Base-by-base conservation (phyloP, 2,888 invertebrate species). In the Pinctada fucata region DNA sequence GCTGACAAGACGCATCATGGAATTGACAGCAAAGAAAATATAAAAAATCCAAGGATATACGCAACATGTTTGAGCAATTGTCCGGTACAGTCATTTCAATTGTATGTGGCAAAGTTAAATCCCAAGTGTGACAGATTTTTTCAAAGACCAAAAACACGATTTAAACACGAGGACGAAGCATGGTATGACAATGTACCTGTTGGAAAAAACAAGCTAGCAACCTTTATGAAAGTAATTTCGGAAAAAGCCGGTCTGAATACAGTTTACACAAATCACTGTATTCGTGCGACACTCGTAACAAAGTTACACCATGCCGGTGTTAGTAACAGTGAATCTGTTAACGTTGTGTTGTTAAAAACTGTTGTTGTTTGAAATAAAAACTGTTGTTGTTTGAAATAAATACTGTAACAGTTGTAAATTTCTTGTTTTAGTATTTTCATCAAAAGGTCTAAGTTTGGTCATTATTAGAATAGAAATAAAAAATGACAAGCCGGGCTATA, bases 1-100 rank as follows among this genome's bases (percentile, higher is more conserved):
- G 8, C 16, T 4, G 78, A 82, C 16, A 82, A 72, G 65, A 79
- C 67, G 8, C 79, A 82, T 65, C 75, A 73, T 64, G 75, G 79
- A 13, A 45, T 78, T 50, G 75, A 79, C 58, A 64, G 50, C 13
- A 51, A 72, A 6, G 78, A 82, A 68, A 68, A 69, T 13, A 31
- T 6, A 10, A 31, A 31, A 31, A 78, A 81, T 3, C 52, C 50
- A 2, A 49, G 81, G 2, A 78, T 81, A 78, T 78, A 81, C 63
- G 64, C 47, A 65, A 73, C 58, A 58, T 6, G 58, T 13, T 6
- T 10, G 58, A 13, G 13, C 6, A 6, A 58, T 13, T 58, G 58
- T 58, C 58, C 58, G 13, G 6, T 58, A 58, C 6, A 58, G 13
- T 58, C 58, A 10, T 58, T 10, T 10, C 58, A 58, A 58, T 58